A percentile compares a stretch with the other conserved stretches of the same genome.
phyloP scores from a whole-genome alignment of 2,888 invertebrate genomes.

The Acronicta aceris region DNA sequence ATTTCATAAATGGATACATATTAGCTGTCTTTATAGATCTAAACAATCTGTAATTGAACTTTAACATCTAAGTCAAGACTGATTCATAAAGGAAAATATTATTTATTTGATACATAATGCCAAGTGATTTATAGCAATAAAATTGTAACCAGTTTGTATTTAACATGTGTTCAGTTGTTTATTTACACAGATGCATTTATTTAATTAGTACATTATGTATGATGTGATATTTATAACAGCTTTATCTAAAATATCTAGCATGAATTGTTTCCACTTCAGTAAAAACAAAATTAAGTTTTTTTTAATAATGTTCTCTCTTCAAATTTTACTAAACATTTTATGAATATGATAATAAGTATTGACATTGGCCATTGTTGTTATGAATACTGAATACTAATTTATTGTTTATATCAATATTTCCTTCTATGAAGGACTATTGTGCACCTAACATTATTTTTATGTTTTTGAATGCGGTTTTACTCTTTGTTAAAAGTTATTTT shows the following conservation, averaged over 20 bases:
- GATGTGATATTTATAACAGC: background rate
- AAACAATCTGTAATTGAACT: slow-evolving; percentile 34
- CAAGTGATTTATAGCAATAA: background rate
- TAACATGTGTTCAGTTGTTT: slow-evolving; percentile 6
- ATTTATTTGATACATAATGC: slow-evolving; percentile 9
- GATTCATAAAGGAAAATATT: slow-evolving; percentile 33
- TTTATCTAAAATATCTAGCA: no score
- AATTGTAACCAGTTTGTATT: slow-evolving; percentile 3
- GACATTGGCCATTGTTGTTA: no score
- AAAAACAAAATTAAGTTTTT: background rate
- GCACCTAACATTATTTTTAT: no score
- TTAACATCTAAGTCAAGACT: slow-evolving; percentile 37
- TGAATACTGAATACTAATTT: no score
- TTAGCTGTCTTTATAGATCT: background rate
- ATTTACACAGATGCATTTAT: slow-evolving; percentile 1
- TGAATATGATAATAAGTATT: no score
- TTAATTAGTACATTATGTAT: background rate
- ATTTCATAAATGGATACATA: slow-evolving; percentile 1
- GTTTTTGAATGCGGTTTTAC: no score
- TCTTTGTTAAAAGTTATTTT: no score
- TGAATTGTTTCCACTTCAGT: no score
- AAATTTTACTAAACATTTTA: no score
- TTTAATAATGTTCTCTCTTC: no score
- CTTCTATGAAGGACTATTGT: no score
- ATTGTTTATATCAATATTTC: no score